Conservation (phyloP, 2,888 invertebrate genomes). For the Halocaridina rubra region DNA sequence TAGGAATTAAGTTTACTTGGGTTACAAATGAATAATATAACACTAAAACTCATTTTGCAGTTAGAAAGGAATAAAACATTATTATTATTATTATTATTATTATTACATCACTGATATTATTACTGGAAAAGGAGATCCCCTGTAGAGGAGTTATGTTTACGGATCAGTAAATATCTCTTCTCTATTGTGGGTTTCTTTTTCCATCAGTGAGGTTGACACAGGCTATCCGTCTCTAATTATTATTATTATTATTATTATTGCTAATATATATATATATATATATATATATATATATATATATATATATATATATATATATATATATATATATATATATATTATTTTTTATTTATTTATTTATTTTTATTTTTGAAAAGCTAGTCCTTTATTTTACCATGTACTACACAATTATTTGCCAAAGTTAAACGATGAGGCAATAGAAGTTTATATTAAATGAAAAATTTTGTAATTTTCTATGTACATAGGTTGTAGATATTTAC, state of each 20-base stretch:
- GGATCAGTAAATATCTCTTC: background rate
- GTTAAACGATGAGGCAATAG: background rate
- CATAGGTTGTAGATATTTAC: slow-evolving; percentile 42
- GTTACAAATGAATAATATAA: too few species aligned
- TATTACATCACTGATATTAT: too few species aligned
- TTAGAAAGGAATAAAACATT: too few species aligned
- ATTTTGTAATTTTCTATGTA: slow-evolving; percentile 50
- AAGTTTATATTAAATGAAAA: background rate
- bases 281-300: slow-evolving; percentile 11
- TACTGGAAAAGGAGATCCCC: too few species aligned
- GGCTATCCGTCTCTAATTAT: too few species aligned
- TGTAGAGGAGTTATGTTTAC: background rate
- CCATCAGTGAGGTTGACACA: too few species aligned
- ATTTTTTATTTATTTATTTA: slow-evolving; percentile 22
- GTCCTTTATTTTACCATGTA: background rate
- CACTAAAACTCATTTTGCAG: too few species aligned
- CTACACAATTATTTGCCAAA: background rate
- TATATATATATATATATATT: slow-evolving; percentile 32
- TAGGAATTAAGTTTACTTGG: too few species aligned
- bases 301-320: slow-evolving; percentile 30
- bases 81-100: too few species aligned
- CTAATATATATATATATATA: background rate
- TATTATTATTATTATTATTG: too few species aligned
- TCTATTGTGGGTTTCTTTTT: too few species aligned
- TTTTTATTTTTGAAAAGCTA: too few species aligned